A percentile compares a stretch with the other conserved stretches of the same genome.
Evolutionary conservation across 2,888 invertebrate genomes (phyloP).

Genomic region (Xylophagus ater): DNA sequence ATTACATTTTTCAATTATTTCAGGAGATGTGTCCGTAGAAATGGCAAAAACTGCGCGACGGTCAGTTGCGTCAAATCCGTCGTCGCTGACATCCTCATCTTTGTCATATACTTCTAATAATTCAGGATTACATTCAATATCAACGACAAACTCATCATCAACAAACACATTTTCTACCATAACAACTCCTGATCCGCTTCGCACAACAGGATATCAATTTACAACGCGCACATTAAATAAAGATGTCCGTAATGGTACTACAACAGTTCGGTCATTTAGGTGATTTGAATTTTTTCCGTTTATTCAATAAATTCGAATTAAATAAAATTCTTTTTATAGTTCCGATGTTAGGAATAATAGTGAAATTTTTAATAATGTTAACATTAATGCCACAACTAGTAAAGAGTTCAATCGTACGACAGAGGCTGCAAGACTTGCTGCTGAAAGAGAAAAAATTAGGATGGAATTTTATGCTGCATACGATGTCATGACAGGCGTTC

Average conservation of each 20-base stretch:
- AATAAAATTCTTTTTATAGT: slow-evolving; percentile 6
- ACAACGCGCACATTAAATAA: slow-evolving; percentile 22
- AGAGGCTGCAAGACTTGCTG: slow-evolving; percentile 29
- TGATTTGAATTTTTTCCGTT: too few relatives aligned
- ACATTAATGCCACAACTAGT: slow-evolving; percentile 8
- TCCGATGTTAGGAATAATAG: slow-evolving; percentile 13
- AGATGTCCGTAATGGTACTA: slow-evolving; percentile 19
- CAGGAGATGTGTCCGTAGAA: slow-evolving; percentile 40
- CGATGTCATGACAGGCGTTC: slow-evolving; percentile 87
- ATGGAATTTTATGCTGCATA: slow-evolving; percentile 81
- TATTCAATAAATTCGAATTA: neutral
- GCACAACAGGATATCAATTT: slow-evolving; percentile 21
- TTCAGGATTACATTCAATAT: slow-evolving; percentile 6
- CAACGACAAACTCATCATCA: slow-evolving; percentile 1
- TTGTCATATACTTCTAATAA: neutral
- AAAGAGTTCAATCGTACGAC: slow-evolving; percentile 20
- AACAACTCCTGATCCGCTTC: slow-evolving; percentile 19
- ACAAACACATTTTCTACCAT: slow-evolving; percentile 17
- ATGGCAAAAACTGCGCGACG: slow-evolving; percentile 42
- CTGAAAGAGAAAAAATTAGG: slow-evolving; percentile 58
- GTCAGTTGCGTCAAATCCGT: slow-evolving; percentile 28
- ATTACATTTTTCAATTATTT: slow-evolving; percentile 17
- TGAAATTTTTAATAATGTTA: slow-evolving; percentile 15
- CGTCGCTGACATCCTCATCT: slow-evolving; percentile 20
- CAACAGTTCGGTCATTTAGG: slow-evolving; percentile 7